Evolutionary conservation across 2,797 vertebrate species (phyloP).

Genomic region (Amblyopsis hoosieri): DNA sequence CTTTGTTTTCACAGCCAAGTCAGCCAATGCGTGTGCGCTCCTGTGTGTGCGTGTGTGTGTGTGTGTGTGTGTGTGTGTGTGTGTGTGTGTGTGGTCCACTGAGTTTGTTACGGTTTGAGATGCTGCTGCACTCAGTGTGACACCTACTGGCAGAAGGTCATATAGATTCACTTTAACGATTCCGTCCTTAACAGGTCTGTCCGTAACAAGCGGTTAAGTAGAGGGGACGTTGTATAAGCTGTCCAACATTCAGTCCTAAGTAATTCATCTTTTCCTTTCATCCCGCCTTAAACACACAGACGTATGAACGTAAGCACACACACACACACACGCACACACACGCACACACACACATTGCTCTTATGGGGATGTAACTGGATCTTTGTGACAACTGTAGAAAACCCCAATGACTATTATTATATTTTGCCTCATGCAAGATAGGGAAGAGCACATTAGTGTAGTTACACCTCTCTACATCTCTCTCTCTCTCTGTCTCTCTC

Average conservation of each 20-base stretch:
- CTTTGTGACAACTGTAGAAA: conserved; percentile 60
- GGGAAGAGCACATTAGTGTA: conserved; percentile 54
- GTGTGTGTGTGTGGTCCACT: neutral
- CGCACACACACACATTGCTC: conserved; percentile 28
- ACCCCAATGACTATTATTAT: conserved; percentile 60
- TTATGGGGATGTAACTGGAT: conserved; percentile 51
- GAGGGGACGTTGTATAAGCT: conserved; percentile 21
- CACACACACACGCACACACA: conserved; percentile 8
- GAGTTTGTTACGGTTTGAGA: too few relatives aligned
- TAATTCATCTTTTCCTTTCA: neutral
- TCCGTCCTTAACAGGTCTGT: conserved; percentile 27
- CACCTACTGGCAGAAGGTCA: too few relatives aligned
- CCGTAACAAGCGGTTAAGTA: conserved; percentile 39
- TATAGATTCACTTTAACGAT: too few relatives aligned
- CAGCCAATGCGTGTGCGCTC: conserved; percentile 17
- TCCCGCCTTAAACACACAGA: neutral
- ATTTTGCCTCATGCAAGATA: conserved; percentile 56
- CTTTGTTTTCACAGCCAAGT: too few relatives aligned
- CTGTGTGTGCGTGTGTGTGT: conserved; percentile 9
- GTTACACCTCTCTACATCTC: conserved; percentile 33
- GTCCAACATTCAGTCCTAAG: neutral
- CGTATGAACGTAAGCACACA: neutral
- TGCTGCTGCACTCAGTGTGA: too few relatives aligned
- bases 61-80: neutral
- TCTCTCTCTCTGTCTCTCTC: conserved; percentile 13